These are phyloP conservation scores for Andinoacara biseriatus DNA, from an alignment of 2,113 vertebrate species.

Conservation along the genomic window DNA sequence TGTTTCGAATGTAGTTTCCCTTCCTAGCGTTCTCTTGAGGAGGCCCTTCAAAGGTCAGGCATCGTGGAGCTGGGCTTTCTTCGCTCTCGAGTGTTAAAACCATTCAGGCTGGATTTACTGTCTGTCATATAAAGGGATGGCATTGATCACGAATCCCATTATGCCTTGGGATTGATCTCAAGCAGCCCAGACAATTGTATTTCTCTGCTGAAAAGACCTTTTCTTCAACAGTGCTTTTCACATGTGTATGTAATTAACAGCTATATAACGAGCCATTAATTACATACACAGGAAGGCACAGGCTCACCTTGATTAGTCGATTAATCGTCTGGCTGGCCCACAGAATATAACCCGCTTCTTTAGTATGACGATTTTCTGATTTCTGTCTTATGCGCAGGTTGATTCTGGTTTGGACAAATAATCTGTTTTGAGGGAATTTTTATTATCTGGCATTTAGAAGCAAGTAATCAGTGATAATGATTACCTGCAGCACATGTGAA, in stretches of 20 bases:
- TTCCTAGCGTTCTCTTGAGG: background rate
- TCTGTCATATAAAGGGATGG: constrained; percentile 38
- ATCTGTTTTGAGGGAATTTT: background rate
- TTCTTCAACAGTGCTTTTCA: background rate
- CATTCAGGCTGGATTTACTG: constrained; percentile 28
- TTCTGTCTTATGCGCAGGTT: background rate
- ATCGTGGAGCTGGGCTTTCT: constrained; percentile 9
- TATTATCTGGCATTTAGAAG: background rate
- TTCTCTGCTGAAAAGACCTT: constrained; percentile 17
- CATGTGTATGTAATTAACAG: background rate
- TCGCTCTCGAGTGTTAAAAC: constrained; percentile 9
- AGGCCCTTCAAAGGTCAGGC: constrained; percentile 11
- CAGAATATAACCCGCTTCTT: background rate
- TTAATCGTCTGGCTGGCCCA: background rate
- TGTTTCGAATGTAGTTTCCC: background rate
- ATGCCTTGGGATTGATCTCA: constrained; percentile 14
- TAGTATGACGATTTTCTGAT: background rate
- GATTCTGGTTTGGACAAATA: background rate
- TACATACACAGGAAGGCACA: background rate
- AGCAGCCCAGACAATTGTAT: constrained; percentile 25
- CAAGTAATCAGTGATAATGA: background rate
- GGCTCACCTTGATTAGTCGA: background rate
- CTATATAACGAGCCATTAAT: constrained; percentile 23
- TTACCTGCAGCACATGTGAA: background rate
- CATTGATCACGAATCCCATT: constrained; percentile 56